Base-by-base conservation (phyloP, 2,888 invertebrate genomes). In the Tachina lurida region DNA sequence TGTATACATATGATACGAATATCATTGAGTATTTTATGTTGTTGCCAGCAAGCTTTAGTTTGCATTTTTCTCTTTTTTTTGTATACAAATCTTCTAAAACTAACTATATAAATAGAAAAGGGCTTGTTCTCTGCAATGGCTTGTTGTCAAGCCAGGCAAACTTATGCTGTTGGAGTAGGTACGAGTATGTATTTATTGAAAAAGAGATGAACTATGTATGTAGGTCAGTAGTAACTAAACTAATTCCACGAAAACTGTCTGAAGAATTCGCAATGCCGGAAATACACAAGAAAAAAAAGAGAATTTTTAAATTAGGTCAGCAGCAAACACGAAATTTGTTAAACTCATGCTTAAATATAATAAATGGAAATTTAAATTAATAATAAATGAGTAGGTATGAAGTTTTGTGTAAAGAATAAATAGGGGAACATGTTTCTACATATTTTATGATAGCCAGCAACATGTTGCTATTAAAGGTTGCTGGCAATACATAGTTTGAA, bases 161-260 rank as follows among this genome's bases (percentile, higher is more conserved):
- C 41, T 10, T 15, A 15, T 15, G 2, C 4, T 12, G 9, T 31
- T 31, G 15, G 15, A 15, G 2, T 31, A 31, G 31, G 2, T 31
- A n/a, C n/a, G 41, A 41, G 39, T 39, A 2, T n/a, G 22, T 31
- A 31, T n/a, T 39, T 39, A 60, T 60, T 31, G 9, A 8, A 31
- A 31, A 10, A 31, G 39, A 60, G n/a, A 17, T 10, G 60, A 78
- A 70, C 60, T 78, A 31, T 31, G 31, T 31, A 31, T 2, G 31
- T 31, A n/a, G 70, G 78, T 78, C 70, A 78, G 78, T 62, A 62
- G 60, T 58, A 58, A 68, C 15, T 67, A 47, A 58, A 52, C 31
- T 68, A 45, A n/a, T 49, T 49, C 68, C 19, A 19, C 52, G 60
- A 70, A 68, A 31, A 62, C 43, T 70, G 68, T 70, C 77, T 68